Evolutionary conservation across 2,888 invertebrate genomes (phyloP).

Genomic region (Amitus sp.): DNA sequence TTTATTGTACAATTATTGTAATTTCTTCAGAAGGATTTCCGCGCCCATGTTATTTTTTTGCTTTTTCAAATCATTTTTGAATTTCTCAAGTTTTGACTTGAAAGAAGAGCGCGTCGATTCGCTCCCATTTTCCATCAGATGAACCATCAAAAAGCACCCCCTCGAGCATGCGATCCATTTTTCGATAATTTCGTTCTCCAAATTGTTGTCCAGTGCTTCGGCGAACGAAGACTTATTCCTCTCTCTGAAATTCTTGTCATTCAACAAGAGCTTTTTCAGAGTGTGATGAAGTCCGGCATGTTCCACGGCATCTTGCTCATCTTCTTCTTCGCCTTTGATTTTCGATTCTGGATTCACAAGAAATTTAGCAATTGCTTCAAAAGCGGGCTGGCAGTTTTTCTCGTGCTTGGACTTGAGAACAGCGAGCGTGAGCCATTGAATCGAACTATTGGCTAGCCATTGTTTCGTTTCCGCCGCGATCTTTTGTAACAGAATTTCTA

Average conservation of each 20-base stretch:
- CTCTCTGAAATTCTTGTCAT: slow-evolving; percentile 69
- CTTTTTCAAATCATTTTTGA: slow-evolving; percentile 66
- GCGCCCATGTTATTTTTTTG: slow-evolving; percentile 70
- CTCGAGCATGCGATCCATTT: slow-evolving; percentile 82
- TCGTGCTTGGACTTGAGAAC: slow-evolving; percentile 74
- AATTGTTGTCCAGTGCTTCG: slow-evolving; percentile 67
- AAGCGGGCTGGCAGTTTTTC: slow-evolving; percentile 64
- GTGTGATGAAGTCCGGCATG: slow-evolving; percentile 81
- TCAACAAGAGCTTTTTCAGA: slow-evolving; percentile 77
- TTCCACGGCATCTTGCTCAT: slow-evolving; percentile 71
- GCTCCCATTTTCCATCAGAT: slow-evolving; percentile 73
- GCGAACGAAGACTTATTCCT: slow-evolving; percentile 68
- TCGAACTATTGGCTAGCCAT: slow-evolving; percentile 77
- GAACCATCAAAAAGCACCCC: slow-evolving; percentile 79
- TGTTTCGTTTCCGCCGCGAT: slow-evolving; percentile 71
- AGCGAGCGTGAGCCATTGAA: slow-evolving; percentile 76
- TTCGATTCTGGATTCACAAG: slow-evolving; percentile 69
- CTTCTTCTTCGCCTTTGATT: slow-evolving; percentile 63
- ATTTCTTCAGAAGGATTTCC: slow-evolving; percentile 71
- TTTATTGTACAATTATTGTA: slow-evolving; percentile 46
- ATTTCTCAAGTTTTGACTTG: slow-evolving; percentile 67
- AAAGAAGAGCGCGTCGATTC: slow-evolving; percentile 67
- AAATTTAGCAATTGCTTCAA: slow-evolving; percentile 65
- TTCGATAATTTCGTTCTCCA: slow-evolving; percentile 69
- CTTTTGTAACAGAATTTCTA: slow-evolving; percentile 69